These are phyloP conservation scores for Scaptomyza graminum DNA, from an alignment of 1,140 invertebrate genomes.

Conservation along the genomic window DNA sequence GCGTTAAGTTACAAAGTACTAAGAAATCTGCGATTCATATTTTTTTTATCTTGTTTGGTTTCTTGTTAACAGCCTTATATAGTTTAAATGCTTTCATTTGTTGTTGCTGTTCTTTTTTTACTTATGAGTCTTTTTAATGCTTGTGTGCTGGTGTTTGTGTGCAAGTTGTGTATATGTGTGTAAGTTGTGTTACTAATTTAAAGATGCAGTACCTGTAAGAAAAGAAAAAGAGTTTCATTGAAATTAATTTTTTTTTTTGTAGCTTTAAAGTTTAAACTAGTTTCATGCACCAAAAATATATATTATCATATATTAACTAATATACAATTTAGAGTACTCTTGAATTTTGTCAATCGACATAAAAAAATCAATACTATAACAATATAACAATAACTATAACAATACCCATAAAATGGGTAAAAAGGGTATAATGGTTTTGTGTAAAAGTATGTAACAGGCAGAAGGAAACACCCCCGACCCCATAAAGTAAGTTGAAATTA, in stretches of 20 bases:
- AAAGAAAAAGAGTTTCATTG: constrained; percentile 25
- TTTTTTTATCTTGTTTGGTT: constrained; percentile 14
- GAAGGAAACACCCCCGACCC: no score
- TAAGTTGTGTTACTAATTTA: constrained; percentile 35
- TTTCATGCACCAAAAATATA: no score
- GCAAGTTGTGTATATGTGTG: constrained; percentile 29
- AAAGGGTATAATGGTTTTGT: no score
- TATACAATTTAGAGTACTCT: no score
- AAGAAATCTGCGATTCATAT: constrained; percentile 12
- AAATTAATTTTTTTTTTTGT: background rate
- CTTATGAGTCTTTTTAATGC: constrained; percentile 59
- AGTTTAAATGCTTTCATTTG: constrained; percentile 58
- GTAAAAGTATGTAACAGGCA: no score
- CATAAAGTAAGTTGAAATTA: no score
- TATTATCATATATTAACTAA: no score
- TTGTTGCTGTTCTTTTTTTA: constrained; percentile 31
- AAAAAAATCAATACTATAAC: no score
- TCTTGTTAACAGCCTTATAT: constrained; percentile 42
- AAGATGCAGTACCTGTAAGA: constrained; percentile 70
- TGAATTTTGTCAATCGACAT: no score
- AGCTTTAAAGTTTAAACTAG: background rate
- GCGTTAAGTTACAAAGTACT: constrained; percentile 13
- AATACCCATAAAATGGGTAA: no score
- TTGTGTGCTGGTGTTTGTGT: constrained; percentile 26
- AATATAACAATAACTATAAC: no score